Percentiles rank a stretch among this genome's conserved stretches.
Evolutionary conservation across 2,113 vertebrate species (phyloP).

Genomic region (Austrofundulus limnaeus): DNA sequence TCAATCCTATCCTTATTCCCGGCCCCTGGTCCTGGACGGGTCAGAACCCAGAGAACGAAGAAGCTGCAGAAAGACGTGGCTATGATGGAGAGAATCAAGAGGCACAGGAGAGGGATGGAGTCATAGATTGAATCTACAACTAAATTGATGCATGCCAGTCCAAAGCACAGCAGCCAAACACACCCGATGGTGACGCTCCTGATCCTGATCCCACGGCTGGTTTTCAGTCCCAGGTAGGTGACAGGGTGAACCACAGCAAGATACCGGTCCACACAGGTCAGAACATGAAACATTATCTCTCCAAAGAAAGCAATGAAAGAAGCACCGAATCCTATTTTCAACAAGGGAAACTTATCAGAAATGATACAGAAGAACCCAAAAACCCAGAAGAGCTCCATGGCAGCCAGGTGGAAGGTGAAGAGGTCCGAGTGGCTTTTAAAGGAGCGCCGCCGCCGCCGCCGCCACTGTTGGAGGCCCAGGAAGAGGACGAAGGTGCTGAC

Average conservation of each 20-base stretch:
- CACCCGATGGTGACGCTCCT: slow-evolving; percentile 9
- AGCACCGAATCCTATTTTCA: fast-evolving
- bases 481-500: neutral
- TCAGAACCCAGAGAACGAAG: slow-evolving; percentile 20
- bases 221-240: slow-evolving; percentile 13
- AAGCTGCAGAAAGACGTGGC: slow-evolving; percentile 17
- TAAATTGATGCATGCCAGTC: neutral
- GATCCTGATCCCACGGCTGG: neutral
- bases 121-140: neutral
- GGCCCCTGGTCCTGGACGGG: slow-evolving; percentile 8
- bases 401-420: slow-evolving; percentile 20
- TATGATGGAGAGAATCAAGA: fast-evolving
- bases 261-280: slow-evolving; percentile 45
- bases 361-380: neutral
- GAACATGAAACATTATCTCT: slow-evolving; percentile 5
- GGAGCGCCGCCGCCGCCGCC: neutral
- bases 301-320: neutral
- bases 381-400: slow-evolving; percentile 5
- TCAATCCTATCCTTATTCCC: neutral
- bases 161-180: slow-evolving; percentile 5
- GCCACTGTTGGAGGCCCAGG: neutral
- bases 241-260: too few relatives aligned
- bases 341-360: neutral
- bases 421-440: slow-evolving; percentile 1
- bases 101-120: fast-evolving